Base-by-base conservation (phyloP, 2,888 invertebrate genomes). In the Drosophila phalerata region DNA sequence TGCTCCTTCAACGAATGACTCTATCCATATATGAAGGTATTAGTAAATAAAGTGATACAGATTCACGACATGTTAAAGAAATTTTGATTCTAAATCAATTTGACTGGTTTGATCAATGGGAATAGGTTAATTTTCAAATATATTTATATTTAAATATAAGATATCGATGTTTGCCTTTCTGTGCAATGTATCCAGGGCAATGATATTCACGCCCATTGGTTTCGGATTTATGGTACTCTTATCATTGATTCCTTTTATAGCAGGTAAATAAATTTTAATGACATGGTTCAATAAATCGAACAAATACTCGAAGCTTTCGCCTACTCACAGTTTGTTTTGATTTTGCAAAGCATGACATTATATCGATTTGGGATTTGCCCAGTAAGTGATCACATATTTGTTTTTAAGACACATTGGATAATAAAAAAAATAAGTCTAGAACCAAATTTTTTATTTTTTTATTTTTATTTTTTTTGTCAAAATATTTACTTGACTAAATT, bases 251-350 rank as follows among this genome's bases (percentile, higher is more conserved):
- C 10, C 17, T 40, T 42, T 25, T 10, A 17, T 42, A 40, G 1
- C 17, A 25, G 8, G 40, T 40, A 11, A 30, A 19, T 74, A 40
- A 38, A 49, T 17, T 22, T 75, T 67, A 52, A 68, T 52, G 34
- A 38, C 47, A 4, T 17, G 22, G 5, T 40, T 15, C 40, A 38
- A 65, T 65, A 65, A 62, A 58, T 11, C 22, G 42, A 68, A 57
- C 56, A 68, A 56, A 15, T 49, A 57, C 38, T 40, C 34, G 40
- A 40, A 5, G 10, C 3, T 62, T 45, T 37, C 45, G 13, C 13
- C 9, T 30, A 28, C 17, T 45, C 56, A 25, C 55, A 17, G 22
- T 49, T 61, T 52, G 61, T 67, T 75, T 57, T 57, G 67, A 71
- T 75, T 75, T 66, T 2, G 10, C 40, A 8, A 53, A 52, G 56